These are phyloP conservation scores for Chrosomus eos DNA, from an alignment of 2,797 vertebrate genomes.

Conservation along the genomic window DNA sequence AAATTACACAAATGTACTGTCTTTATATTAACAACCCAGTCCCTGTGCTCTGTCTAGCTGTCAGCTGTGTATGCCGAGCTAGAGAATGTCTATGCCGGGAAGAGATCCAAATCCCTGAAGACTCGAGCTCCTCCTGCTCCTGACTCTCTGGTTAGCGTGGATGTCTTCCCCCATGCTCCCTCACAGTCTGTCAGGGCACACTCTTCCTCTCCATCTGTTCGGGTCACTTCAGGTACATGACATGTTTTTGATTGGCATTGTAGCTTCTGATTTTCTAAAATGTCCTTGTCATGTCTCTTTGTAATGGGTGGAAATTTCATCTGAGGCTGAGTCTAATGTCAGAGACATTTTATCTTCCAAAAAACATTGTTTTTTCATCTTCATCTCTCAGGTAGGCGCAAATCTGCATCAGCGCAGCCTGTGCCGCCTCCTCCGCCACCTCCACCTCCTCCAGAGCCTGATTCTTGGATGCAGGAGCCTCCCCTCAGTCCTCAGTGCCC, in stretches of 20 bases:
- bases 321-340: background rate
- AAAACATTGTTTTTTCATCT: background rate
- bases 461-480: slow-evolving; percentile 66
- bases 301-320: background rate
- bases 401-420: slow-evolving; percentile 30
- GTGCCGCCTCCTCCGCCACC: slow-evolving; percentile 53
- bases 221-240: slow-evolving; percentile 75
- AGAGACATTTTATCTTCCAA: background rate
- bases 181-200: slow-evolving; percentile 71
- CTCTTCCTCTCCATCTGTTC: slow-evolving; percentile 72
- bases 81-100: slow-evolving; percentile 89
- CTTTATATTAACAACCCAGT: slow-evolving; percentile 38
- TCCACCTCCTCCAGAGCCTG: slow-evolving; percentile 59
- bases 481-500: slow-evolving; percentile 82
- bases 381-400: slow-evolving; percentile 55
- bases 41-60: slow-evolving; percentile 76
- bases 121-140: slow-evolving; percentile 80
- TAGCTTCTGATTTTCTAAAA: background rate
- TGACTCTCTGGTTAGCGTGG: slow-evolving; percentile 78
- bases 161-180: slow-evolving; percentile 67
- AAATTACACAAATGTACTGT: slow-evolving; percentile 42
- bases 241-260: background rate
- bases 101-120: slow-evolving; percentile 84
- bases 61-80: slow-evolving; percentile 94
- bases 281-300: background rate